Conservation (phyloP, 2,888 invertebrate species). For the Galeruca laticollis region DNA sequence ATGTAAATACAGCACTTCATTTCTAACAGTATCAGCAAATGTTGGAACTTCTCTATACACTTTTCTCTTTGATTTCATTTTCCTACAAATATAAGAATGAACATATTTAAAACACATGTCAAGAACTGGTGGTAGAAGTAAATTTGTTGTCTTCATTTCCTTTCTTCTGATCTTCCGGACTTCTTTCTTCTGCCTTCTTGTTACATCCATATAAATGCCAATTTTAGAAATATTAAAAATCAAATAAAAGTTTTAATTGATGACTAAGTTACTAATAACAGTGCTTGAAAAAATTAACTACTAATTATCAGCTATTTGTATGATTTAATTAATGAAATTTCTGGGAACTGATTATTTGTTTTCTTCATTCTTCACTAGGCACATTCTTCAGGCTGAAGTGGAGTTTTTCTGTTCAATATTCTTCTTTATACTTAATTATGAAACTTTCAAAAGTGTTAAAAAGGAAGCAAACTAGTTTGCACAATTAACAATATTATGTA, state of each 20-base stretch:
- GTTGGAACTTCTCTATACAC: conserved; percentile 42
- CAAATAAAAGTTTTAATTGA: not conserved
- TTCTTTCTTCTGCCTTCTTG: not conserved
- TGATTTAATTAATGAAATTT: too few relatives aligned
- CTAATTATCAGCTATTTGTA: too few relatives aligned
- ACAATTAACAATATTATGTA: too few relatives aligned
- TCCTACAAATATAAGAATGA: conserved; percentile 45
- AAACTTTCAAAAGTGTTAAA: too few relatives aligned
- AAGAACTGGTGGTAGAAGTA: not conserved
- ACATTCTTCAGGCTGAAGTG: too few relatives aligned
- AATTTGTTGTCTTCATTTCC: conserved; percentile 16
- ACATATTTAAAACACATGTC: not conserved
- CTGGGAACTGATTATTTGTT: too few relatives aligned
- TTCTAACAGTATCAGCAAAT: conserved; percentile 47
- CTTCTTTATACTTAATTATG: too few relatives aligned
- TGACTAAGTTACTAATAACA: not conserved
- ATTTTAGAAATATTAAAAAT: not conserved
- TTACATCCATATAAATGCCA: not conserved
- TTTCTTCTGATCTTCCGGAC: conserved; percentile 21
- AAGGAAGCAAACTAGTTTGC: too few relatives aligned
- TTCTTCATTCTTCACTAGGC: too few relatives aligned
- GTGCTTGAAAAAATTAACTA: not conserved
- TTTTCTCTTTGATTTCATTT: conserved; percentile 47
- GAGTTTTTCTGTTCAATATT: too few relatives aligned
- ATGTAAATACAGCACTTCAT: conserved; percentile 50